Conservation (phyloP, 2,113 vertebrate species). For the human region GRCh38 chr17:57589501-57590000, state of each 20-base stretch:
- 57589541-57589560: fast-evolving
- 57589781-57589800: neutral
- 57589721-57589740: neutral
- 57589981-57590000: neutral
- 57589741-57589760: neutral
- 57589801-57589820: fast-evolving
- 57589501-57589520: too few species aligned
- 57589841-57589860: neutral
- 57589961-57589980: neutral
- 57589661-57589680: neutral
- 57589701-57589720: neutral
- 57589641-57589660: neutral
- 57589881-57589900: neutral
- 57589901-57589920: neutral
- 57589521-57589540: neutral
- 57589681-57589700: neutral
- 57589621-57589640: fast-evolving
- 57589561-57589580: fast-evolving
- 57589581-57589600: neutral
- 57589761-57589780: neutral
- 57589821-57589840: neutral
- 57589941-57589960: neutral
- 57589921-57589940: neutral
- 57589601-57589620: fast-evolving
- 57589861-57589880: neutral